Percentiles rank a stretch among this genome's conserved stretches.
phyloP scores from a whole-genome alignment of 1,140 invertebrate species.

The Caenorhabditis brenneri region DNA sequence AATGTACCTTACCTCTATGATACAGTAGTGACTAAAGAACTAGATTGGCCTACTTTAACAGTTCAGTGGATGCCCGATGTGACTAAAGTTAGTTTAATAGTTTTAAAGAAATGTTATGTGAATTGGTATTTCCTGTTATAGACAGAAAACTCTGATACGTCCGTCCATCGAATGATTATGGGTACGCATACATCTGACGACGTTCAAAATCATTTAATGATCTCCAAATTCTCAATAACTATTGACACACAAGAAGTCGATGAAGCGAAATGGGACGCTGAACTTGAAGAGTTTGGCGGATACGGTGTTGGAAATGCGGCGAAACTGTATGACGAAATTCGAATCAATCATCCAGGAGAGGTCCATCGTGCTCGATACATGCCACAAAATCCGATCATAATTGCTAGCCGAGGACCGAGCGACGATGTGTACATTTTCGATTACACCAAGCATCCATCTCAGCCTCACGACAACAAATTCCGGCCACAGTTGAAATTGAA shows the following conservation, averaged over 20 bases:
- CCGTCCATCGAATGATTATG: neutral
- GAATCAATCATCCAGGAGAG: constrained; percentile 99
- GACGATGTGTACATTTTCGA: constrained; percentile 98
- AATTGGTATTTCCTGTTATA: constrained; percentile 75
- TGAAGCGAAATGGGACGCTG: constrained; percentile 5
- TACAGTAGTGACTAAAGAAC: neutral
- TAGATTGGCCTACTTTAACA: neutral
- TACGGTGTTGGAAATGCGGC: constrained; percentile 70
- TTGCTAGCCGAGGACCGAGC: constrained; percentile 98
- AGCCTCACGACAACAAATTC: constrained; percentile 89
- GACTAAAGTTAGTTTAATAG: neutral
- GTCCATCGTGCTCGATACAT: constrained; percentile 98
- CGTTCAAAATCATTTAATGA: neutral
- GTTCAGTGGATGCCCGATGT: constrained; percentile 28
- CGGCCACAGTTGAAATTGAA: constrained; percentile 77
- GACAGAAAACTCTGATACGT: neutral
- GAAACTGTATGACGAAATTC: constrained; percentile 99
- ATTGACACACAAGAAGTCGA: neutral
- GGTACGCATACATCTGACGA: neutral
- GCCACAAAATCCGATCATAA: constrained; percentile 99
- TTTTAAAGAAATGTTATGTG: constrained; percentile 68
- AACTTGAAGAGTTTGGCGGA: neutral
- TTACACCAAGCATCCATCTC: constrained; percentile 98
- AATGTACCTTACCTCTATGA: constrained; percentile 13
- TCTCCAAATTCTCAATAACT: neutral